A percentile compares a stretch with the other conserved stretches of the same genome.
Conservation (phyloP, 2,113 vertebrate genomes). For the Sinosuthora webbiana region DNA sequence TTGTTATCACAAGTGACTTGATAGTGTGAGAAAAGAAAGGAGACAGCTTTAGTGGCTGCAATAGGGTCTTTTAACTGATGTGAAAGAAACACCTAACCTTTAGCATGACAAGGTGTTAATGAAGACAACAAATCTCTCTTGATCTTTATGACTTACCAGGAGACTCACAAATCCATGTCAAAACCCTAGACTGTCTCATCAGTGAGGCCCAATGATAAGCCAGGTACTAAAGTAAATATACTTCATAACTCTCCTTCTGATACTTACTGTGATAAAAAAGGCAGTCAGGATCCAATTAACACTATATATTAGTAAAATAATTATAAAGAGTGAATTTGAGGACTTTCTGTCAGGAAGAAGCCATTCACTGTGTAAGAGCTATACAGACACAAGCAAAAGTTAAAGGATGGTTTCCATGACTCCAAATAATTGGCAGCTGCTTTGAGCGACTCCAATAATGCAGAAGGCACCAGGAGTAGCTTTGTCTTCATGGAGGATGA, state of each 20-base stretch:
- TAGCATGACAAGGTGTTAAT: background rate
- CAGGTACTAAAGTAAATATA: background rate
- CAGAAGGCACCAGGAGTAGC: background rate
- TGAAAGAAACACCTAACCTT: background rate
- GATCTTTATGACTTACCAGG: background rate
- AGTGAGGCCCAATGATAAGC: background rate
- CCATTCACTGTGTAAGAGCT: background rate
- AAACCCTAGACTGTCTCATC: background rate
- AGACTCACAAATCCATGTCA: background rate
- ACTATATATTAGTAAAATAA: background rate
- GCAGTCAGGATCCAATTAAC: background rate
- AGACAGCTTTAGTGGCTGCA: background rate
- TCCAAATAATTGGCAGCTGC: background rate
- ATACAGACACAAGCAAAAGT: background rate
- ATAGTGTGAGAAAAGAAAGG: background rate
- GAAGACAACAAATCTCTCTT: conserved; percentile 13
- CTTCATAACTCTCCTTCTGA: background rate
- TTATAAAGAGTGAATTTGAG: background rate
- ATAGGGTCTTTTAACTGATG: background rate
- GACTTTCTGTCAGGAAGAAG: background rate
- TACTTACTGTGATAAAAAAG: background rate
- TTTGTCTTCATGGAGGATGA: background rate
- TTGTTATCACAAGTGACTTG: background rate
- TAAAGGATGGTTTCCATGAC: background rate
- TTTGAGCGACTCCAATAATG: background rate